Evolutionary conservation across 2,797 vertebrate species (phyloP).

Genomic region (Distichodus sexfasciatus): DNA sequence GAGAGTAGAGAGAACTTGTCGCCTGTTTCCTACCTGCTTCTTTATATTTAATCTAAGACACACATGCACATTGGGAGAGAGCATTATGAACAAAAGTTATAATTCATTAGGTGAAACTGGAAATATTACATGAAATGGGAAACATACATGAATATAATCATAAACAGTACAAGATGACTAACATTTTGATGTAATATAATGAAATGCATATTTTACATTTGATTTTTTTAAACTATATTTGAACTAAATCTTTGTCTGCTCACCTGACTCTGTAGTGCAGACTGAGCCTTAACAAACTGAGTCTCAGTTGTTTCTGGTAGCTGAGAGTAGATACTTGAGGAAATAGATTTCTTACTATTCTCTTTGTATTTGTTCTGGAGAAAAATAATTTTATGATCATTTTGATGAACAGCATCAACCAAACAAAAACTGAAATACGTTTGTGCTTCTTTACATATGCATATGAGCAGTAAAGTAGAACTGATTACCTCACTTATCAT

Average conservation of each 20-base stretch:
- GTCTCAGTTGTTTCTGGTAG: constrained; percentile 42
- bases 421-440: too few species aligned
- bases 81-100: too few species aligned
- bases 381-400: not conserved
- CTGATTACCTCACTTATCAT: constrained; percentile 52
- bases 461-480: not conserved
- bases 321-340: constrained; percentile 43
- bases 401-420: not conserved
- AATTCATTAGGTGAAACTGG: too few species aligned
- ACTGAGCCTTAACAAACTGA: constrained; percentile 31
- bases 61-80: too few species aligned
- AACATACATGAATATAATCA: too few species aligned
- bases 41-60: constrained; percentile 83
- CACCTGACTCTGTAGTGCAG: constrained; percentile 85
- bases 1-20: constrained; percentile 72
- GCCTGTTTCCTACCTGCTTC: constrained; percentile 55
- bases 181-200: too few species aligned
- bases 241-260: too few species aligned
- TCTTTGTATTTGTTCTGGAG: constrained; percentile 28
- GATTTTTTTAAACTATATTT: too few species aligned
- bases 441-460: too few species aligned
- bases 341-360: constrained; percentile 13
- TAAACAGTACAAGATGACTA: too few species aligned
- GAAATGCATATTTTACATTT: not conserved
- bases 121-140: too few species aligned